Conservation (phyloP, 2,797 vertebrate species). For the Ispidina lecontei region DNA sequence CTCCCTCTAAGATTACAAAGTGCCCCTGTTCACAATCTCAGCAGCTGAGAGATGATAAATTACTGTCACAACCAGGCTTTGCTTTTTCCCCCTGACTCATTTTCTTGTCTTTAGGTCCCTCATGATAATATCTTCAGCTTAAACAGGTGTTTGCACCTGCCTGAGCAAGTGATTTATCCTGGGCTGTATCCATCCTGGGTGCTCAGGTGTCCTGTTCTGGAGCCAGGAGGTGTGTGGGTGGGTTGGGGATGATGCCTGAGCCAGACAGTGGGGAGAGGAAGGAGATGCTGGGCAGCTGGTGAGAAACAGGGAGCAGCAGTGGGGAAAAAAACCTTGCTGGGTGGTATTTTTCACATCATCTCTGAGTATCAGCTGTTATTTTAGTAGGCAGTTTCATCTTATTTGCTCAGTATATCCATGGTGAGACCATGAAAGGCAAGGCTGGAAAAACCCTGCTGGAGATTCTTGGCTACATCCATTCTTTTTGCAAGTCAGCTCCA, state of each 20-base stretch:
- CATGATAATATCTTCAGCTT: not conserved
- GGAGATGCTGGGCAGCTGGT: not conserved
- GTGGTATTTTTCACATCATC: not conserved
- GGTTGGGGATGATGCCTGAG: not conserved
- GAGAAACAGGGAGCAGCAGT: not conserved
- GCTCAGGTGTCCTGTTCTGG: not conserved
- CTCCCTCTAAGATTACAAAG: slow-evolving; percentile 65
- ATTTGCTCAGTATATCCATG: not conserved
- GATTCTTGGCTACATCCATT: not conserved
- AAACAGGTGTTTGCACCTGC: not conserved
- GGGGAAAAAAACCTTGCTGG: not conserved
- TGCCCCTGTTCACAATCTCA: slow-evolving; percentile 47
- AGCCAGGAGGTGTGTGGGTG: rapidly evolving
- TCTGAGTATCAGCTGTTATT: not conserved
- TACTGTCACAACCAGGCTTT: not conserved
- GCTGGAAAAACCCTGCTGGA: not conserved
- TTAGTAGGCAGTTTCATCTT: not conserved
- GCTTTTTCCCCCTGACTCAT: not conserved
- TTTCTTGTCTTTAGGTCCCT: slow-evolving; percentile 15
- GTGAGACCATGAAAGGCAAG: not conserved
- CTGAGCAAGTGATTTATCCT: not conserved
- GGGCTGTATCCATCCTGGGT: not conserved
- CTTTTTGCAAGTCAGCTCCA: not conserved
- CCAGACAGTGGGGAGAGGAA: not conserved
- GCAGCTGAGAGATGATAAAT: slow-evolving; percentile 54